Base-by-base conservation (phyloP, 2,797 vertebrate species). In the Xiphophorus birchmanni region DNA sequence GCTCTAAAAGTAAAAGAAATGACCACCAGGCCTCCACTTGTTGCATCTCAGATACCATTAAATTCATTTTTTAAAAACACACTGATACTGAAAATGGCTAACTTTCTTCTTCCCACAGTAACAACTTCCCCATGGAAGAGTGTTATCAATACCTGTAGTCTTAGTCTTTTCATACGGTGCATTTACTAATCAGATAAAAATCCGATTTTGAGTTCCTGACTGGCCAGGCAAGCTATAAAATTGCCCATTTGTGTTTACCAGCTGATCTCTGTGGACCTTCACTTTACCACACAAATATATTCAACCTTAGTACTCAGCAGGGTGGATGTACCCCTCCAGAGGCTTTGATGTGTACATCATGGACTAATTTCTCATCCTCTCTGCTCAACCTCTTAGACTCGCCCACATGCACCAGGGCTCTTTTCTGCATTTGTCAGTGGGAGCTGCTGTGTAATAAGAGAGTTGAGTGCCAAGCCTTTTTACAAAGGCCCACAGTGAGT, bases 401-500 rank as follows among this genome's bases (percentile, higher is more conserved):
- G 86, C 90, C 90, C 88, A 85, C 90, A 87, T 81, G 82, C 81
- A 87, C 75, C 86, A 87, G 48, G 79, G 85, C 88, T 86, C 73
- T 74, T 87, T 92, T 92, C 90, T 90, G 18, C 87, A 87, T 84
- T 81, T 83, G 89, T 17, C 74, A 90, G 91, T 92, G 86, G 89
- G 90, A 92, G 88, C 87, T 89, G 87, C 89, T 87, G 90, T 91
- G 92, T 93, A 93, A 92, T 87, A 90, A 84, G 92, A 91, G 93
- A 91, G 91, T 85, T 32, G 91, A 93, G 93, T 91, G 89, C 90
- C 75, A 82, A 88, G 92, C 84, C 84, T 86, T 92, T 92, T 93
- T 87, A 95, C 93, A 95, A 95, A 95, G 94, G 82, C 89, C 91
- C 88, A 93, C 94, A 94, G 93, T 95, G 94, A 95, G 90, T 94